Base-by-base conservation (phyloP, 2,888 invertebrate species). In the Eudasyphora cyanicolor region DNA sequence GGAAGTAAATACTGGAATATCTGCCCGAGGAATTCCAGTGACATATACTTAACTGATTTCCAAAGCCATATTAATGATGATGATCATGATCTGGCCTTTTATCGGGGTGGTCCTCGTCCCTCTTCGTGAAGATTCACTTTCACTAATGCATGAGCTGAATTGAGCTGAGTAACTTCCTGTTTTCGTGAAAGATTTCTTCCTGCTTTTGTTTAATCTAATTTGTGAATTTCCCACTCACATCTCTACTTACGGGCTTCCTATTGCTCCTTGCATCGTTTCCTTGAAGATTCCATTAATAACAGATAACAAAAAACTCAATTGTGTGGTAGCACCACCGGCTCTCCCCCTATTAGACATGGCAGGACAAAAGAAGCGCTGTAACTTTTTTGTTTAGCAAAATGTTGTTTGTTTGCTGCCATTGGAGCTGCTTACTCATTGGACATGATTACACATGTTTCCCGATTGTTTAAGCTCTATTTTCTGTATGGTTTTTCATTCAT, bases 361-460 rank as follows among this genome's bases (percentile, higher is more conserved):
- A 24, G 2, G 57, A 57, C 57, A 57, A 57, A n/a, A n/a, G n/a
- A n/a, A n/a, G n/a, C n/a, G 42, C 17, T 42, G 42, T 24, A 67
- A 27, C 57, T 57, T 74, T 60, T 60, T 19, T 42, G 69, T 69
- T n/a, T n/a, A 49, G 45, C 19, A 21, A 71, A 51, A 19, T 57
- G 38, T 27, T 60, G 38, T 60, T 75, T 69, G 71, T 76, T 76
- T 82, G 75, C 76, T 82, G n/a, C n/a, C n/a, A n/a, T n/a, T n/a
- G n/a, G n/a, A n/a, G n/a, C n/a, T n/a, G 82, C 73, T 64, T 67
- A 82, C 67, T 85, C 85, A 85, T 85, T 85, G 85, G 85, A 82
- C 76, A 82, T 81, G 85, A 85, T 82, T 85, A 82, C 82, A 85
- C 80, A 85, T 82, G 80, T 80, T 82, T 85, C 71, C 76, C 70